These are phyloP conservation scores for Leontopithecus rosalia DNA, from an alignment of 2,797 vertebrate genomes.

Conservation along the genomic window DNA sequence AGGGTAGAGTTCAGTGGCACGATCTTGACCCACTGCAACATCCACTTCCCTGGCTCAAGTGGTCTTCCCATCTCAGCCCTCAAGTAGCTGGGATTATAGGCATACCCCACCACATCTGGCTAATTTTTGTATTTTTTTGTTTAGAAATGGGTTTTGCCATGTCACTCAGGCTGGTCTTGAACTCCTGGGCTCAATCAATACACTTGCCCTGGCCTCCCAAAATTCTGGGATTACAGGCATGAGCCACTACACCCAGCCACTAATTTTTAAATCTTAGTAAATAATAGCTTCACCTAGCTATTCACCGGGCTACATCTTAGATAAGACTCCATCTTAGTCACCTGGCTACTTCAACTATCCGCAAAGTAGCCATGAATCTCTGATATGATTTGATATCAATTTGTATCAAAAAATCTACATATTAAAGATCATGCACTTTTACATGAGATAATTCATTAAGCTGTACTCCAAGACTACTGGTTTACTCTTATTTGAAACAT, in stretches of 20 bases:
- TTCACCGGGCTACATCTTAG: not conserved
- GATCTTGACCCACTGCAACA: not conserved
- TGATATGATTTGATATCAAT: not conserved
- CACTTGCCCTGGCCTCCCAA: not conserved
- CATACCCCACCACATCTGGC: not conserved
- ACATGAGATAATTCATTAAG: not conserved
- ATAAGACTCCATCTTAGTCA: not conserved
- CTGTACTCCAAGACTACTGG: not conserved
- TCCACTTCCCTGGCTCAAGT: not conserved
- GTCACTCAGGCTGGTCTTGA: not conserved
- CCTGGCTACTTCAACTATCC: not conserved
- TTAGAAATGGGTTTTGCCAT: not conserved
- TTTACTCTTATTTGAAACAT: constrained; percentile 25
- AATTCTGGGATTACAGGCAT: not conserved
- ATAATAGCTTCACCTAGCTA: not conserved
- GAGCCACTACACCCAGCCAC: not conserved
- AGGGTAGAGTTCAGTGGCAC: not conserved
- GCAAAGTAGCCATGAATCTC: not conserved
- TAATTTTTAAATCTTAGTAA: not conserved
- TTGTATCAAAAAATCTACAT: not conserved
- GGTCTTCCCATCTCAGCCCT: not conserved
- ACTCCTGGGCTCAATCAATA: not conserved
- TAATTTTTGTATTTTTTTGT: not conserved
- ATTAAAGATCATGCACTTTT: not conserved
- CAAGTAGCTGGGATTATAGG: not conserved